phyloP scores from a whole-genome alignment of 2,113 vertebrate genomes.

The Xenotilapia leptura region DNA sequence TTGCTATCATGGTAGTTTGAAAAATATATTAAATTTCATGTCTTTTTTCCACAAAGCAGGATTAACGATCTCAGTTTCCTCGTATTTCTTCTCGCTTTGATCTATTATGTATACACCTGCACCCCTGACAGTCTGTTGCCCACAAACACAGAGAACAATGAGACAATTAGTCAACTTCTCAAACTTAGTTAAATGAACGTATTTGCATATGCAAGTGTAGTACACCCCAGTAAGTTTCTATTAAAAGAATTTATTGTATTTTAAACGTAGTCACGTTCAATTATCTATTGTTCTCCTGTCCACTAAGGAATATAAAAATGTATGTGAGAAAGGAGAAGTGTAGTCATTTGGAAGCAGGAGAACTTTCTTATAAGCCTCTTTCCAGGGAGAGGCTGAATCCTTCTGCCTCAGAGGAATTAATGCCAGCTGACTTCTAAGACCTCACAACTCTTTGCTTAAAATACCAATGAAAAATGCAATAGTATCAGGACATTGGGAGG shows the following conservation, averaged over 20 bases:
- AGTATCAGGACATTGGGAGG: constrained; percentile 45
- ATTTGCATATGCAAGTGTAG: background rate
- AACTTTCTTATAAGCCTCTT: constrained; percentile 60
- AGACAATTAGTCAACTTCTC: constrained; percentile 2
- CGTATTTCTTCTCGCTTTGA: constrained; percentile 20
- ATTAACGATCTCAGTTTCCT: background rate
- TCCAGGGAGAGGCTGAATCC: constrained; percentile 53
- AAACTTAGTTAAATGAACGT: background rate
- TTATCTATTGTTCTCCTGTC: constrained; percentile 2
- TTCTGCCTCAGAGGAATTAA: constrained; percentile 61
- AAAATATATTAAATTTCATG: background rate
- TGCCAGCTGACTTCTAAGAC: constrained; percentile 71
- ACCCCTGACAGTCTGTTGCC: background rate
- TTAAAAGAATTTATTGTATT: background rate
- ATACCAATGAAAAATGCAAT: constrained; percentile 64
- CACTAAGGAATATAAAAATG: background rate
- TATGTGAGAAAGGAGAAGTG: background rate
- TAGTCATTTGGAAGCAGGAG: constrained; percentile 34
- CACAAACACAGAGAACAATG: background rate
- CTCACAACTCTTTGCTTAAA: constrained; percentile 64
- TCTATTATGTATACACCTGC: constrained; percentile 31
- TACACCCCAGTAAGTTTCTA: background rate
- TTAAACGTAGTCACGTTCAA: background rate
- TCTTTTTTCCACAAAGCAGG: constrained; percentile 21
- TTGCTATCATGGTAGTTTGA: background rate